Percentiles rank a stretch among this genome's conserved stretches.
These are phyloP conservation scores for Timema cristinae DNA, from an alignment of 2,888 invertebrate species.

Conservation along the genomic window DNA sequence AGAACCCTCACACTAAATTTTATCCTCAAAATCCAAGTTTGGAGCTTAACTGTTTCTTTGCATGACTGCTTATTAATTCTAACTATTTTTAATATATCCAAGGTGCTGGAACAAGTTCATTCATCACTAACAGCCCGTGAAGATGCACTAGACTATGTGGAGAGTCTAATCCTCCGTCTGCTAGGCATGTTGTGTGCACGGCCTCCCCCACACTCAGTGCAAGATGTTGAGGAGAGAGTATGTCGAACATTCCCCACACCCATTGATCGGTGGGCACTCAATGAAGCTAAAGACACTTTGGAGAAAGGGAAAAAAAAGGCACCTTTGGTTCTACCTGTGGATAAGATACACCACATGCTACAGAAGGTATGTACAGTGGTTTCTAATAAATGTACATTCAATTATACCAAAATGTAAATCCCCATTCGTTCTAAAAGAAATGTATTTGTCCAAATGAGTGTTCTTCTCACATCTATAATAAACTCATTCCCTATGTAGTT, in stretches of 20 bases:
- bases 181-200: constrained; percentile 83
- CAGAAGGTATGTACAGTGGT: constrained; percentile 57
- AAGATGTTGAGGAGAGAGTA: constrained; percentile 93
- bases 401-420: no score
- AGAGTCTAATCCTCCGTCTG: constrained; percentile 82
- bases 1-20: no score
- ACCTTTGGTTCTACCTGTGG: constrained; percentile 71
- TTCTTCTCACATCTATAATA: no score
- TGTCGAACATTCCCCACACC: constrained; percentile 91
- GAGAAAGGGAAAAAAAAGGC: constrained; percentile 72
- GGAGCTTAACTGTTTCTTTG: no score
- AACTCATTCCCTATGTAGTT: no score
- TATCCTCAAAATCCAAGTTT: no score
- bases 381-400: no score
- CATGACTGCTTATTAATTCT: not conserved
- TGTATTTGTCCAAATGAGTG: no score
- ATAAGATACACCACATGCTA: constrained; percentile 83
- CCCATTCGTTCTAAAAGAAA: no score
- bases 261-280: constrained; percentile 89
- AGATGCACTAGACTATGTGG: constrained; percentile 89
- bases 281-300: constrained; percentile 80
- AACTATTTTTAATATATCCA: not conserved
- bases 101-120: constrained; percentile 90
- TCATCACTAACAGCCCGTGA: constrained; percentile 80
- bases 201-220: constrained; percentile 70